phyloP scores from a whole-genome alignment of 2,888 invertebrate genomes.

The Lasioglossum marginatum region DNA sequence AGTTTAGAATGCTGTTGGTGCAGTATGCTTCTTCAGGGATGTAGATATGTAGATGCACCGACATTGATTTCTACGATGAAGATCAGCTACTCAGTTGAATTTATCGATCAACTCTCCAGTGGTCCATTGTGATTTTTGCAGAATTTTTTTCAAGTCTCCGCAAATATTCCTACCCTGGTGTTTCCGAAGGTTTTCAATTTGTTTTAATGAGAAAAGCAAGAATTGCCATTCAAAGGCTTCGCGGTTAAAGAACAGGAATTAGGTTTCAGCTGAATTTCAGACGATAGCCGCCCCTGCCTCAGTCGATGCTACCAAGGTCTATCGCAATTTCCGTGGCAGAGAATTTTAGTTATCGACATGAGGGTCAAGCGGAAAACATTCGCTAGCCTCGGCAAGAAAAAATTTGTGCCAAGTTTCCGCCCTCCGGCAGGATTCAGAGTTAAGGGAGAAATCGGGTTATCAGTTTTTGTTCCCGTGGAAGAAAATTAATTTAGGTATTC shows the following conservation, averaged over 20 bases:
- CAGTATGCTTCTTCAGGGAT: too few relatives aligned
- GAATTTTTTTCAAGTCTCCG: neutral
- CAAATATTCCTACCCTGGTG: neutral
- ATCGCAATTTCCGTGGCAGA: neutral
- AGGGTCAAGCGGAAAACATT: slow-evolving; percentile 1
- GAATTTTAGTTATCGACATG: neutral
- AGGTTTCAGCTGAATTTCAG: neutral
- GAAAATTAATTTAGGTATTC: neutral
- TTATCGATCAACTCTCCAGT: neutral
- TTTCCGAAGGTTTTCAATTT: neutral
- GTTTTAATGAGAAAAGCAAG: neutral
- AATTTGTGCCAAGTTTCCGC: neutral
- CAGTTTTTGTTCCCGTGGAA: neutral
- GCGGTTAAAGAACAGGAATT: neutral
- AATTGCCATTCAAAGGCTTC: neutral
- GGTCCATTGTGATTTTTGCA: neutral
- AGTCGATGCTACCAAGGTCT: neutral
- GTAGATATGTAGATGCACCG: too few relatives aligned
- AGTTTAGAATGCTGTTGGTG: too few relatives aligned
- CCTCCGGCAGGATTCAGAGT: neutral
- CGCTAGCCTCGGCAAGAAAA: neutral
- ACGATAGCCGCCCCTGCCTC: neutral
- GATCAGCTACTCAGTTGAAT: neutral
- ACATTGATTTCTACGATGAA: neutral
- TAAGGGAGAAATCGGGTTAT: neutral